phyloP scores from a whole-genome alignment of 2,113 vertebrate species.

The Canis aureus region DNA sequence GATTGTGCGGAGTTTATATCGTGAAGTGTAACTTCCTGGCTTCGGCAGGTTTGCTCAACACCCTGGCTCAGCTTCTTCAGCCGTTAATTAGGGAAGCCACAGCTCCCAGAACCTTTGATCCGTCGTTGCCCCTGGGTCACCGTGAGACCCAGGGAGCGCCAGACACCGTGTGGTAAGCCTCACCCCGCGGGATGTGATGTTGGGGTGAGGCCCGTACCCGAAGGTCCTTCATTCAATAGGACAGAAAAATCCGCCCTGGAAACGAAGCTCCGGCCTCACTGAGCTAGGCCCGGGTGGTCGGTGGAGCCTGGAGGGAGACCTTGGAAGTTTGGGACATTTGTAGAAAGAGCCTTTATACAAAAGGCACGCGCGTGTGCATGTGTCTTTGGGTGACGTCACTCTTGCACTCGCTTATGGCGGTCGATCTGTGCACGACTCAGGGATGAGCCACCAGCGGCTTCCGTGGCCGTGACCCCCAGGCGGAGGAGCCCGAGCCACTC shows the following conservation, averaged over 20 bases:
- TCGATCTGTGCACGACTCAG: fast-evolving
- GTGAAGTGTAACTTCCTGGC: neutral
- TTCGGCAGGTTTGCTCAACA: neutral
- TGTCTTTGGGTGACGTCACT: neutral
- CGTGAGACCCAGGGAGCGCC: neutral
- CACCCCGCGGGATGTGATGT: neutral
- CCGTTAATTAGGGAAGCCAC: neutral
- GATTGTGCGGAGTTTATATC: neutral
- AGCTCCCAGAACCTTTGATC: neutral
- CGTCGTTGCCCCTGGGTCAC: neutral
- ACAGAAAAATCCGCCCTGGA: neutral
- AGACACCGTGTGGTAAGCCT: neutral
- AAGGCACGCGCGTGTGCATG: neutral
- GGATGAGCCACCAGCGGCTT: neutral
- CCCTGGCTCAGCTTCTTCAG: neutral
- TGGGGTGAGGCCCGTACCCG: neutral
- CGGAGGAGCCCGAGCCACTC: neutral
- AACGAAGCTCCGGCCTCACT: neutral
- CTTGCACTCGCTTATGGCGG: neutral
- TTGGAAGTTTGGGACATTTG: neutral
- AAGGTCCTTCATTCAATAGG: neutral
- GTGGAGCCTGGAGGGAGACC: neutral
- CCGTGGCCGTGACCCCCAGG: neutral
- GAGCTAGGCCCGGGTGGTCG: neutral
- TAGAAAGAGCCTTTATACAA: neutral